Base-by-base conservation (phyloP, 2,113 vertebrate genomes). In the Leptocoma aspasia region DNA sequence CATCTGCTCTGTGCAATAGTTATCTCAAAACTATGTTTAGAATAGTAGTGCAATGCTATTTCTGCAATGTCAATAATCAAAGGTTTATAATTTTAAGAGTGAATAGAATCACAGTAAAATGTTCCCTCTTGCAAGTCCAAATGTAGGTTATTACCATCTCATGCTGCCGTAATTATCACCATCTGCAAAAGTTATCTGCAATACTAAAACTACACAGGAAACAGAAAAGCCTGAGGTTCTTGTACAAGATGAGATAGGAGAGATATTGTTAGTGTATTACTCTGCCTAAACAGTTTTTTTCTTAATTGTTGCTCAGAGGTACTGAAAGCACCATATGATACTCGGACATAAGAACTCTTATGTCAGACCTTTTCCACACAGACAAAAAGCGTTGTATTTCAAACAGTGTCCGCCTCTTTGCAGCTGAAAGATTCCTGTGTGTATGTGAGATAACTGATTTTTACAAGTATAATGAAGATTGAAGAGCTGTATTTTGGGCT, bases 141-240 rank as follows among this genome's bases (percentile, higher is more conserved):
- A 82, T 91, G 85, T 66, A 90, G 57, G 68, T 89, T 95, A 85
- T 95, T 91, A 52, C 56, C 16, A 70, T 59, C 53, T 91, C 81
- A 94, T 52, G 71, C 80, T 93, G 81, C 45, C 72, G 19, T 91
- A 93, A 95, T 96, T 93, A 87, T 39, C 30, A 61, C 49, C 0
- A 4, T 41, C 45, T 83, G 71, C 60, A 96, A 82, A 94, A 93
- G 39, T 93, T 93, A 86, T 76, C 87, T 94, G n/a, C 60, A 84
- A 22, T 76, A 89, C 82, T 90, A 91, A 88, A 96, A 88, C 57
- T 83, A 41, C 26, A 33, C 24, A 82, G 80, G 49, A 95, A 94
- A 59, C 41, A 86, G 37, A 65, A 78, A 44, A 94, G 65, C 31
- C 88, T 89, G 69, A 84, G 17, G 24, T 92, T 82, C 57, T 85